These are phyloP conservation scores for Ligdia adustata DNA, from an alignment of 2,888 invertebrate genomes.

Conservation along the genomic window DNA sequence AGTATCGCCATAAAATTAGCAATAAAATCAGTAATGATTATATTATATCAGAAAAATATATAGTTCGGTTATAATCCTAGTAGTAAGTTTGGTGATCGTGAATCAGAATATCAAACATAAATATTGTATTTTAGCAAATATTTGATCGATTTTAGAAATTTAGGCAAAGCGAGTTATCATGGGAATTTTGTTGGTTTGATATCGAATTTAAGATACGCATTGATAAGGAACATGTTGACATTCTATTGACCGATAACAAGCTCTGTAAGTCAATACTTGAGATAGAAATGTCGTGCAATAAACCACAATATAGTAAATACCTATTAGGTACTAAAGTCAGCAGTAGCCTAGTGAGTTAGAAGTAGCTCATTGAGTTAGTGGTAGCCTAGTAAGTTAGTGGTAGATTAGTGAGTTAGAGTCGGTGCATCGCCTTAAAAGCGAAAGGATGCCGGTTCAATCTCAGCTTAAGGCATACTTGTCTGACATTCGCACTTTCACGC, in stretches of 20 bases:
- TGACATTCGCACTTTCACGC: no score
- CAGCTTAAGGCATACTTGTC: no score
- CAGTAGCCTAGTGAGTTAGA: no score
- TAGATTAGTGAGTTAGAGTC: no score
- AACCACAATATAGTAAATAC: no score
- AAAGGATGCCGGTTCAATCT: no score
- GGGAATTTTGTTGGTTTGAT: slow-evolving; percentile 39
- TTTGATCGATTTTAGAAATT: slow-evolving; percentile 26
- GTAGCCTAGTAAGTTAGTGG: no score
- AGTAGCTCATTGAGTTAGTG: no score
- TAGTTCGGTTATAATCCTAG: slow-evolving; percentile 11
- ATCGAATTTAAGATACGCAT: slow-evolving; percentile 28
- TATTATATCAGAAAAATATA: slow-evolving; percentile 17
- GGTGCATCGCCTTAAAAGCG: no score
- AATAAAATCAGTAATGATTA: slow-evolving; percentile 31
- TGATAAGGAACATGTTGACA: slow-evolving; percentile 41
- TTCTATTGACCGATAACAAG: slow-evolving; percentile 49
- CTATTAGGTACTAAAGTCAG: no score
- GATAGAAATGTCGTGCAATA: no score
- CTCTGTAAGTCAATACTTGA: slow-evolving; percentile 6
- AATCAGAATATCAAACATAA: slow-evolving; percentile 24
- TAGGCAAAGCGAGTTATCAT: slow-evolving; percentile 34
- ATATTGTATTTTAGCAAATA: slow-evolving; percentile 28
- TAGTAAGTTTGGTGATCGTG: slow-evolving; percentile 24
- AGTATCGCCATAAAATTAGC: slow-evolving; percentile 25